Base-by-base conservation (phyloP, 2,888 invertebrate genomes). In the Drosophila colorata region DNA sequence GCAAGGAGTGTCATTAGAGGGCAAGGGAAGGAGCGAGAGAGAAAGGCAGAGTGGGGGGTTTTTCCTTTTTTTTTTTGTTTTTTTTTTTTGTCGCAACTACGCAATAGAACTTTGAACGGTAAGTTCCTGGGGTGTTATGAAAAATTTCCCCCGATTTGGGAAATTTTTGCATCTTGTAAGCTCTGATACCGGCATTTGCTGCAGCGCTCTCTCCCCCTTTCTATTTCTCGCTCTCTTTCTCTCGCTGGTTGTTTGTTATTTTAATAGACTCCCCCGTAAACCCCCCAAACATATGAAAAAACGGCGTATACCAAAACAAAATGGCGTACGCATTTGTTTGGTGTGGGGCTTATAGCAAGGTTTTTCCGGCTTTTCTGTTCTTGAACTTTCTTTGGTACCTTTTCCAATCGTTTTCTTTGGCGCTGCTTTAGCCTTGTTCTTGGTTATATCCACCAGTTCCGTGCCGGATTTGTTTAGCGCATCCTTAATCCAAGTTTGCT, bases 401-500 rank as follows among this genome's bases (percentile, higher is more conserved):
- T 90, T 90, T 59, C 69, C 85, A 63, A 38, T 70, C 31, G 68
- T 28, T 43, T 68, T 82, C 56, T 57, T 72, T 82, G 80, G 61
- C 31, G 20, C 13, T 53, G 65, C 68, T 35, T 87, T 82, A 7
- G 87, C 71, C 63, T 90, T 91, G 6, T 72, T 74, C 40, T 89
- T 87, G 55, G 91, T 87, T 63, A 91, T 86, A 84, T 91, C 91
- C 75, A 91, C 82, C 55, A 92, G 78, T 72, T 92, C 92, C 25
- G 91, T 92, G 51, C 91, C 90, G 14, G 93, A 93, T 80, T 93
- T 93, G 47, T 92, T 91, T 44, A 93, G 91, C 46, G 93, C 91
- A 90, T 93, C 92, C 83, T 93, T 93, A 81, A 93, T 92, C 93
- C 93, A 93, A 83, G 92, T 92, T 88, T 93, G 93, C 86, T 93